Conservation (phyloP, 1,140 invertebrate genomes). For the Eulimnadia texana region DNA sequence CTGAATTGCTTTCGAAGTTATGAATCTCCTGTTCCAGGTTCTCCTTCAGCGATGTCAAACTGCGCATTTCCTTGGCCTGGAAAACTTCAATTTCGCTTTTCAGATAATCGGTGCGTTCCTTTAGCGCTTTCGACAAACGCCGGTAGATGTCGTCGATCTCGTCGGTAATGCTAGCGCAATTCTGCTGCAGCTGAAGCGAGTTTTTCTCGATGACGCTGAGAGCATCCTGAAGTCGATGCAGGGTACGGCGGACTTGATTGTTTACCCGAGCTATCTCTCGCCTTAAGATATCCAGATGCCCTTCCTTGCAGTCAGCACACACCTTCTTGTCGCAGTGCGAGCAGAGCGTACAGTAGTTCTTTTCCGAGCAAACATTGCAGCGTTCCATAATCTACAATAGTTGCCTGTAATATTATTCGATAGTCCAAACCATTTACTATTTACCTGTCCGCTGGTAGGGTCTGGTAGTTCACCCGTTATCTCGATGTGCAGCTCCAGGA, state of each 20-base stretch:
- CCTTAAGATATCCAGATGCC: constrained; percentile 88
- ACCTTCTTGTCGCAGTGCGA: constrained; percentile 76
- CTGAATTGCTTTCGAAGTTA: constrained; percentile 88
- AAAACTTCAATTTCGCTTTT: constrained; percentile 77
- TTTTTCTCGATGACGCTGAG: constrained; percentile 71
- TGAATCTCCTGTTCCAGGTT: constrained; percentile 81
- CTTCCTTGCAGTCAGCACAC: constrained; percentile 75
- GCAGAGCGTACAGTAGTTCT: constrained; percentile 81
- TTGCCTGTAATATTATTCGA: no score
- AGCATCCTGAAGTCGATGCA: constrained; percentile 73
- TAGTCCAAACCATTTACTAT: no score
- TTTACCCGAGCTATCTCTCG: constrained; percentile 87
- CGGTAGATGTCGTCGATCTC: constrained; percentile 85
- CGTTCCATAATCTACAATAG: constrained; percentile 30
- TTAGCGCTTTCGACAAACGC: constrained; percentile 73
- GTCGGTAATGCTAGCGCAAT: constrained; percentile 68
- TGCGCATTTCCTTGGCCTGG: constrained; percentile 61
- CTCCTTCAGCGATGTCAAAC: constrained; percentile 71
- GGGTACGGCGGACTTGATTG: constrained; percentile 61
- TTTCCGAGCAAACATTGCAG: constrained; percentile 73
- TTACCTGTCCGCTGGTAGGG: constrained; percentile 50
- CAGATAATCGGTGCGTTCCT: constrained; percentile 77
- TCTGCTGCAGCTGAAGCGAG: constrained; percentile 62
- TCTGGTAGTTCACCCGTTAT: constrained; percentile 81
- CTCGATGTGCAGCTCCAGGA: constrained; percentile 86